These are phyloP conservation scores for Drepana falcataria DNA, from an alignment of 2,888 invertebrate genomes.

Conservation along the genomic window DNA sequence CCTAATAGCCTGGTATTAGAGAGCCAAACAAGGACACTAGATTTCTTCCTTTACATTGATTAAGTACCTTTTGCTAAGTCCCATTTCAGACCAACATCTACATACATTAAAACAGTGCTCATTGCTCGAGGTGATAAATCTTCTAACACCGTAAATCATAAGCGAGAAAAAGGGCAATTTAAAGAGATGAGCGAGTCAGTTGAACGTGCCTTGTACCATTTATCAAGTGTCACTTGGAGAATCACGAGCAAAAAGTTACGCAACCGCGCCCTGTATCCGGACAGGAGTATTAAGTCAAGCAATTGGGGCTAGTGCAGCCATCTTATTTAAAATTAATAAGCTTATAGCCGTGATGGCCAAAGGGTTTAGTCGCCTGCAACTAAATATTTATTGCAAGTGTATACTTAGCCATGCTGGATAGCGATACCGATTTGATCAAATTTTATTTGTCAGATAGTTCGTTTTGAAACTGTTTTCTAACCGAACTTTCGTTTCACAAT, in stretches of 20 bases:
- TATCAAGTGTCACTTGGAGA: conserved; percentile 35
- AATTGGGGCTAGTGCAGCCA: conserved; percentile 4
- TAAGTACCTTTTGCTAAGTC: neutral
- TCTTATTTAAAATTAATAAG: neutral
- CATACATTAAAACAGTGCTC: neutral
- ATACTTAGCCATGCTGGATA: no score
- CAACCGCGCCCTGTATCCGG: conserved; percentile 3
- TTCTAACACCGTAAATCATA: conserved; percentile 16
- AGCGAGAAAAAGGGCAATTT: conserved; percentile 23
- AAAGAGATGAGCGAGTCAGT: conserved; percentile 36
- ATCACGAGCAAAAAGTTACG: conserved; percentile 24
- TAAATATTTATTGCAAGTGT: no score
- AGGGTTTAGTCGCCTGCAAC: no score
- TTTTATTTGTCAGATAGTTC: no score
- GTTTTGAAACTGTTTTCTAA: no score
- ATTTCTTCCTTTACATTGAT: no score
- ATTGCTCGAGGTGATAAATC: conserved; percentile 17
- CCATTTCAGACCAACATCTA: neutral
- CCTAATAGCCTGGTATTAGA: no score
- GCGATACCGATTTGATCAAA: no score
- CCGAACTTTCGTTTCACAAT: no score
- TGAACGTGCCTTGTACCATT: conserved; percentile 21
- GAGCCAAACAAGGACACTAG: no score
- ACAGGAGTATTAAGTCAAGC: conserved; percentile 13
- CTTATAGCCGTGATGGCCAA: neutral